Conservation (phyloP, 2,113 vertebrate species). For the Macrotus californicus region DNA sequence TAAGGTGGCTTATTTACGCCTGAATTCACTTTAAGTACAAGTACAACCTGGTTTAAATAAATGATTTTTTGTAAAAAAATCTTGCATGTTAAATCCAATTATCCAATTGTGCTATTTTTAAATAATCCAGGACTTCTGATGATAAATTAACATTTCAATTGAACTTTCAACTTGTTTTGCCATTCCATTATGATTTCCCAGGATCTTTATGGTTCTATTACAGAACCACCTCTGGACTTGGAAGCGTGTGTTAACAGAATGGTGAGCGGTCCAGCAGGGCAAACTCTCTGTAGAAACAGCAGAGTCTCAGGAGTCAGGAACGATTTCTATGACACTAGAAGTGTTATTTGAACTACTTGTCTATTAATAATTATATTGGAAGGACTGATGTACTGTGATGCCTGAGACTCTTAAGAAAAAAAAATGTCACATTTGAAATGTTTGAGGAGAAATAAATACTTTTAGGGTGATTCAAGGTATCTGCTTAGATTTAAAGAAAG, state of each 20-base stretch:
- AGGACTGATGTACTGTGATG: neutral
- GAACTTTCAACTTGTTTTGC: neutral
- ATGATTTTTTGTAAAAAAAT: neutral
- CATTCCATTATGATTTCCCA: neutral
- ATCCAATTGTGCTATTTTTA: neutral
- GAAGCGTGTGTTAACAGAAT: neutral
- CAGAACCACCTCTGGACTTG: neutral
- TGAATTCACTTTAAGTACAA: neutral
- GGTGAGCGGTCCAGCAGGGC: neutral
- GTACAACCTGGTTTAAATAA: neutral
- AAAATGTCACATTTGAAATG: neutral
- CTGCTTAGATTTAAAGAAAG: constrained; percentile 20
- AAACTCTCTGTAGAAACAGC: neutral
- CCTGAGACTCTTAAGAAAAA: constrained; percentile 3
- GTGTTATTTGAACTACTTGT: neutral
- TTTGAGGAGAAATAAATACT: constrained; percentile 35
- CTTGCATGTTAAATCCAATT: neutral
- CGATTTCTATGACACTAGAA: neutral
- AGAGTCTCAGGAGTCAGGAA: neutral
- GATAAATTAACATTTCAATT: neutral
- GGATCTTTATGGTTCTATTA: neutral
- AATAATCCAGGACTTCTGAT: neutral
- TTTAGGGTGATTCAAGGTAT: neutral
- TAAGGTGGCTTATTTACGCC: neutral
- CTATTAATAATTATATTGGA: constrained; percentile 30